Conservation (phyloP, 2,797 vertebrate genomes). For the Alosa sapidissima region DNA sequence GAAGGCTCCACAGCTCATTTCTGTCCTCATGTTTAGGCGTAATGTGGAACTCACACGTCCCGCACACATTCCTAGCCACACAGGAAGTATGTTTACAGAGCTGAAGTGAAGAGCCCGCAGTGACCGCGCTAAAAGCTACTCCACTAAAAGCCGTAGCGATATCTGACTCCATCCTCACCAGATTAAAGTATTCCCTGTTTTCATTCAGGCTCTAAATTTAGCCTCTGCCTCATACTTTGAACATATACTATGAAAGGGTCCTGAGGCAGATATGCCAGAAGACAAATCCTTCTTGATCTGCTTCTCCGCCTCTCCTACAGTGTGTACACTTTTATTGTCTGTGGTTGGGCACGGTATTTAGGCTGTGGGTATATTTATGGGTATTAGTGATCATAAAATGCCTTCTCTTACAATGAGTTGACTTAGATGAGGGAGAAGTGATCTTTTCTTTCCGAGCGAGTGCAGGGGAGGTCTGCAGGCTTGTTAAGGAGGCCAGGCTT, state of each 20-base stretch:
- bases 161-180: background rate
- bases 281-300: background rate
- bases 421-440: background rate
- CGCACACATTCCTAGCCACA: slow-evolving; percentile 34
- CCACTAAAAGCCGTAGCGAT: background rate
- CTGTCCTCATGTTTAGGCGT: slow-evolving; percentile 28
- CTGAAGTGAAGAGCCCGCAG: background rate
- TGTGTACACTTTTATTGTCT: background rate
- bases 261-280: background rate
- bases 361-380: slow-evolving; percentile 1
- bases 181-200: slow-evolving; percentile 8
- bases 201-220: background rate
- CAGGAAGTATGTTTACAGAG: slow-evolving; percentile 30
- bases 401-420: background rate
- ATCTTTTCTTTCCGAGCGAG: background rate
- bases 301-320: background rate
- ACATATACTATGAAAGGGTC: background rate
- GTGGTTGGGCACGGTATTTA: background rate
- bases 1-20: background rate
- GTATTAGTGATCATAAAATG: background rate
- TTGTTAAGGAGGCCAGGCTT: background rate
- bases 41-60: slow-evolving; percentile 33
- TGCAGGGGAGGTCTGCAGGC: background rate
- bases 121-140: background rate
- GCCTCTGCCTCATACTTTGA: background rate